Evolutionary conservation across 2,113 vertebrate species (phyloP).

Genomic region (Rhynchomys soricoides): DNA sequence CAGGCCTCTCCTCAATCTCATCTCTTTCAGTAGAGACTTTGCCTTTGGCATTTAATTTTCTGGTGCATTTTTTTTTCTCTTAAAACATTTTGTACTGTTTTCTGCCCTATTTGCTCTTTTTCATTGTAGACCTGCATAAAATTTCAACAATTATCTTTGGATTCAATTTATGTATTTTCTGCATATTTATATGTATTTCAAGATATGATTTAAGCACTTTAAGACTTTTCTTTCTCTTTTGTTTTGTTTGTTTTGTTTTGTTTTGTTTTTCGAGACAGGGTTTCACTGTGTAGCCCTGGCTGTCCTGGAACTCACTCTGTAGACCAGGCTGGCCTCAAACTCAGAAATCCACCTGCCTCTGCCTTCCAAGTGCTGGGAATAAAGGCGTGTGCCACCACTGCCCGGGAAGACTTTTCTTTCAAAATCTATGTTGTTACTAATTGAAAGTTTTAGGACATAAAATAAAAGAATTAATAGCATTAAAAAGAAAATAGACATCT

Average conservation of each 20-base stretch:
- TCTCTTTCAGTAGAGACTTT: neutral
- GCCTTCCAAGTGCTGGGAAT: too few species aligned
- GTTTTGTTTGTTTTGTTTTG: too few species aligned
- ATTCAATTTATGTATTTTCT: neutral
- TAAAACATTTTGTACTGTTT: neutral
- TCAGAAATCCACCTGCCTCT: too few species aligned
- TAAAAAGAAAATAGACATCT: neutral
- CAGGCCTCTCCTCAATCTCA: neutral
- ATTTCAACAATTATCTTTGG: neutral
- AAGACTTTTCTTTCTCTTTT: neutral
- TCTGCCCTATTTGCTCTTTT: neutral
- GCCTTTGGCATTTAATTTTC: neutral
- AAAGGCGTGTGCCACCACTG: too few species aligned
- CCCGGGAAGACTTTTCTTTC: neutral
- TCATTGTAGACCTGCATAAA: neutral
- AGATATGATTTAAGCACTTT: neutral
- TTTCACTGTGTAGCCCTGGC: too few species aligned
- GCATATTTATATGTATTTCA: neutral
- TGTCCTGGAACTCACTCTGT: too few species aligned
- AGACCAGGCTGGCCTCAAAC: too few species aligned
- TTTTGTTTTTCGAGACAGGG: too few species aligned
- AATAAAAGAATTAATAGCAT: slow-evolving; percentile 5
- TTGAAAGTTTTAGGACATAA: neutral
- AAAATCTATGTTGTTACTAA: neutral
- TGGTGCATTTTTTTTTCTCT: neutral